Percentiles rank a stretch among this genome's conserved stretches.
Evolutionary conservation across 2,113 vertebrate species (phyloP).

Genomic region (Sitta europaea): DNA sequence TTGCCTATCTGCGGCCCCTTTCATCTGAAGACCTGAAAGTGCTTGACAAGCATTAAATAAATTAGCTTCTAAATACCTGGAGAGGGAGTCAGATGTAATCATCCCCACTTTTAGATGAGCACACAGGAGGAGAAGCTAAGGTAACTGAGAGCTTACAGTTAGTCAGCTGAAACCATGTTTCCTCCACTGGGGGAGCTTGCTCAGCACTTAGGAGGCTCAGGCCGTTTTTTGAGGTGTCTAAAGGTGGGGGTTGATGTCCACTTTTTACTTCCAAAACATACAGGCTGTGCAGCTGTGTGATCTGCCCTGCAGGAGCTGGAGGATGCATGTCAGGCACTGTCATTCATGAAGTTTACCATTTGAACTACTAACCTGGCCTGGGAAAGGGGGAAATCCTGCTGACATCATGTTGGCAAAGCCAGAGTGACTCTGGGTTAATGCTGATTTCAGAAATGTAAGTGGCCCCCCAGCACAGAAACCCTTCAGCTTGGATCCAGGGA

Average conservation of each 20-base stretch:
- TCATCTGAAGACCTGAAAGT: slow-evolving; percentile 53
- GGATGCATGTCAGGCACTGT: neutral
- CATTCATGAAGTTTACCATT: neutral
- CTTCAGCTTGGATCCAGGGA: neutral
- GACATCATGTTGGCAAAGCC: neutral
- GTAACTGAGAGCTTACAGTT: slow-evolving; percentile 48
- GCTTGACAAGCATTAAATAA: slow-evolving; percentile 55
- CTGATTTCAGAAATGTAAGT: neutral
- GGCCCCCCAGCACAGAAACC: rapidly evolving
- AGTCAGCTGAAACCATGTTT: slow-evolving; percentile 36
- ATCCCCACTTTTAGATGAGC: slow-evolving; percentile 31
- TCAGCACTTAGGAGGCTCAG: slow-evolving; percentile 9
- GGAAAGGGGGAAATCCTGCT: neutral
- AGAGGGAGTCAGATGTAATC: slow-evolving; percentile 49
- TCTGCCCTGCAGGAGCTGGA: neutral
- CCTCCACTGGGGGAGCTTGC: neutral
- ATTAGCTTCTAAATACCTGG: slow-evolving; percentile 47
- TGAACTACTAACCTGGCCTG: neutral
- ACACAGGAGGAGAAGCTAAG: neutral
- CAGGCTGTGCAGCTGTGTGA: neutral
- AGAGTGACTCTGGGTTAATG: neutral
- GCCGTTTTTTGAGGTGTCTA: neutral
- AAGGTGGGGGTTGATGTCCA: neutral
- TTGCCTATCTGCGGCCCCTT: slow-evolving; percentile 58
- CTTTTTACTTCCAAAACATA: neutral